These are phyloP conservation scores for Smutsia temminckii DNA, from an alignment of 2,797 vertebrate species.

Conservation along the genomic window DNA sequence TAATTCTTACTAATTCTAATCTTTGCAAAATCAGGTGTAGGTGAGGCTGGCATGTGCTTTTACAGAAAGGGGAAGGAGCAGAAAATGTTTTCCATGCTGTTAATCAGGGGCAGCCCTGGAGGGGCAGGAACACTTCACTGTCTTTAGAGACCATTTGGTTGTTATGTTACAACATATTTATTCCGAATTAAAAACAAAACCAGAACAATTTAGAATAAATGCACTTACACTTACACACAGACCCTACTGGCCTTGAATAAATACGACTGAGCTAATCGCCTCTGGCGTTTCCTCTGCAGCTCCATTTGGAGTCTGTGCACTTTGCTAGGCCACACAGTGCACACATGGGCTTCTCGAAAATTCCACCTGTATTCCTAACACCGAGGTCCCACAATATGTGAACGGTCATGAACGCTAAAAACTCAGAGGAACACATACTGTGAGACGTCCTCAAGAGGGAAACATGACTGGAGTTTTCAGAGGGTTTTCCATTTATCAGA, in stretches of 20 bases:
- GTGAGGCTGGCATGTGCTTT: no score
- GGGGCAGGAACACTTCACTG: fast-evolving
- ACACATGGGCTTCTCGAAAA: neutral
- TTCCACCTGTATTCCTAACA: neutral
- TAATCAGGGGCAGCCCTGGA: fast-evolving
- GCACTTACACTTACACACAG: no score
- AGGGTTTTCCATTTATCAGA: neutral
- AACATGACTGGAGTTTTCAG: neutral
- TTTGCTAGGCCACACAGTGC: neutral
- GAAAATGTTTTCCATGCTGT: fast-evolving
- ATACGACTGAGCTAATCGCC: neutral
- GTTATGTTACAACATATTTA: neutral
- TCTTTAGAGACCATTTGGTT: neutral
- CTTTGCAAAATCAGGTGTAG: neutral
- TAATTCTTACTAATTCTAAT: neutral
- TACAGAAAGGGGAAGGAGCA: neutral
- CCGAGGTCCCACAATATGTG: neutral
- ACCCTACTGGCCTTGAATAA: neutral
- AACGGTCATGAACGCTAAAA: neutral
- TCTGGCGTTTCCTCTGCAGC: neutral
- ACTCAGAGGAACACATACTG: neutral
- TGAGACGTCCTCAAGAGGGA: neutral
- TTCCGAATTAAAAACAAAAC: neutral
- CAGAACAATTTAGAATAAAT: neutral
- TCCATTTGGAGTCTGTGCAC: neutral